Evolutionary conservation across 2,888 invertebrate species (phyloP).

Genomic region (Branchellion lobata): DNA sequence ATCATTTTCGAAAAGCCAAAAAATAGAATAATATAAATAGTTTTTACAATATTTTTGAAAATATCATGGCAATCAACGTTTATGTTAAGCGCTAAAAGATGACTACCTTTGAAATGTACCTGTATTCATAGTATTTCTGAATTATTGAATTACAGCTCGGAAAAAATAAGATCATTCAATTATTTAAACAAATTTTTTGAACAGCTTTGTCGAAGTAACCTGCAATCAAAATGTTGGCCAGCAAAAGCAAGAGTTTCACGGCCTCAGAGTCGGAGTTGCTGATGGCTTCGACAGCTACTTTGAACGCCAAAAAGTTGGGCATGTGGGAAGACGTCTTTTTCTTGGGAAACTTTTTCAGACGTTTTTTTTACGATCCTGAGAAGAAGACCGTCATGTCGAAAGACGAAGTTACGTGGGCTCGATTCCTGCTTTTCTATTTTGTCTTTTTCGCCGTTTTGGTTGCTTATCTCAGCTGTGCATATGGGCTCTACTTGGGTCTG

Average conservation of each 20-base stretch:
- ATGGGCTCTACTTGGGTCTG: constrained; percentile 47
- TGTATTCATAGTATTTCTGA: too few relatives aligned
- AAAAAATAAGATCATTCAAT: not conserved
- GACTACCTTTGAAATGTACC: not conserved
- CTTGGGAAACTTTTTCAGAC: not conserved
- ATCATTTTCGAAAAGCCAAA: too few relatives aligned
- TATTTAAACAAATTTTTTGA: not conserved
- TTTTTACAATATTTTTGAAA: too few relatives aligned
- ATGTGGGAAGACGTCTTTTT: constrained; percentile 35
- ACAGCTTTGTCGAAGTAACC: not conserved
- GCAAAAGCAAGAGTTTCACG: constrained; percentile 37
- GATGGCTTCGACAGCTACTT: constrained; percentile 46
- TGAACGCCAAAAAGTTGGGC: constrained; percentile 43
- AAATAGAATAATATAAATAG: too few relatives aligned
- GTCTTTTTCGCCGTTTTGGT: constrained; percentile 43
- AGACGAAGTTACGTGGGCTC: constrained; percentile 45
- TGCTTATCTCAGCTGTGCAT: constrained; percentile 35
- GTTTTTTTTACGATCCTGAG: constrained; percentile 41
- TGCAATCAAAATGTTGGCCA: constrained; percentile 23
- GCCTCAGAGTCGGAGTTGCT: constrained; percentile 44
- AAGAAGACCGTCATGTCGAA: constrained; percentile 35
- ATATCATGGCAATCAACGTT: not conserved
- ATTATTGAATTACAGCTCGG: not conserved
- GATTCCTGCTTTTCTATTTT: constrained; percentile 45
- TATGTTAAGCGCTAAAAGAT: not conserved